phyloP scores from a whole-genome alignment of 2,888 invertebrate species.

The Heliconius erato region DNA sequence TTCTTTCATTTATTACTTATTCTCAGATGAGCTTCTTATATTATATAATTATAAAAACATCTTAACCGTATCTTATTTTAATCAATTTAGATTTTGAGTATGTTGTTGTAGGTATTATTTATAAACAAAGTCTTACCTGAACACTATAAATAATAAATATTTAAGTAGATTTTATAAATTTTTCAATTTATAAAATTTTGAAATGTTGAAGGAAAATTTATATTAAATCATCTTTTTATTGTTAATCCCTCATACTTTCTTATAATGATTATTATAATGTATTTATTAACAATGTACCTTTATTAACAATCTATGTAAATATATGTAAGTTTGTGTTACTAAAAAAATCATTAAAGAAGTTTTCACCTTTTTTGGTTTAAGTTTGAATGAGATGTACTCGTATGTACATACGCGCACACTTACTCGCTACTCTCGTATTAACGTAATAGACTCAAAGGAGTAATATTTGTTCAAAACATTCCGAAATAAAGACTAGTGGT shows the following conservation, averaged over 20 bases:
- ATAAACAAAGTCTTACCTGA: neutral
- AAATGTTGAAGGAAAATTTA: neutral
- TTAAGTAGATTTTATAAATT: neutral
- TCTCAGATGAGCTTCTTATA: neutral
- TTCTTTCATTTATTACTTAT: conserved; percentile 20
- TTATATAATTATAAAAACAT: conserved; percentile 3
- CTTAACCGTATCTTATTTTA: neutral
- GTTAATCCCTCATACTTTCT: no score
- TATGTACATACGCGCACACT: conserved; percentile 47
- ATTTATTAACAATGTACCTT: no score
- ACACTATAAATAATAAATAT: neutral
- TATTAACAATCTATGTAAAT: neutral
- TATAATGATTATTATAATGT: neutral
- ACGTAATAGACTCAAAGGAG: conserved; percentile 58
- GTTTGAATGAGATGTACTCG: conserved; percentile 49
- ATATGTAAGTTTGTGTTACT: neutral
- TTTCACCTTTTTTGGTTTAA: conserved; percentile 38
- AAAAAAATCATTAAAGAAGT: conserved; percentile 30
- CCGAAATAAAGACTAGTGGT: conserved; percentile 59
- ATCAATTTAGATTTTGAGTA: neutral
- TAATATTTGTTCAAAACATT: conserved; percentile 65
- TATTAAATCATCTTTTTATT: neutral
- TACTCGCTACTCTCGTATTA: conserved; percentile 55
- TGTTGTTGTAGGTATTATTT: neutral
- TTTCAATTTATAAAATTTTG: no score